phyloP scores from a whole-genome alignment of 2,888 invertebrate genomes.

The Drosophila anomelani region DNA sequence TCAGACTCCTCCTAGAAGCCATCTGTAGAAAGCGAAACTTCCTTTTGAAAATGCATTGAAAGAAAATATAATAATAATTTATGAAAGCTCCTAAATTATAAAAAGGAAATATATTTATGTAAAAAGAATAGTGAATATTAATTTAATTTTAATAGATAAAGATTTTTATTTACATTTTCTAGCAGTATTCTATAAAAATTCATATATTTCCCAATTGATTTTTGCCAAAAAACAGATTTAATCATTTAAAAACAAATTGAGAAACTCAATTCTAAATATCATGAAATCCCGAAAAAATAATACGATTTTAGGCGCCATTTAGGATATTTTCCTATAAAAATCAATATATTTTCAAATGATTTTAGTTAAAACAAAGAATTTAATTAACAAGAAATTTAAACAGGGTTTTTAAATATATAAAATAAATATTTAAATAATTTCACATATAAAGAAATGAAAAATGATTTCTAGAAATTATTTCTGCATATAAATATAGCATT shows the following conservation, averaged over 20 bases:
- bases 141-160: neutral
- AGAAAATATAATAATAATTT: neutral
- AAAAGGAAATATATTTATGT: neutral
- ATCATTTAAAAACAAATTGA: neutral
- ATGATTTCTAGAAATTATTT: neutral
- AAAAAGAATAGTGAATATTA: neutral
- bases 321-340: neutral
- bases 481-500: neutral
- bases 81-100: neutral
- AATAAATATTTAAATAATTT: too few relatives aligned
- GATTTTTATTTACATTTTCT: too few relatives aligned
- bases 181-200: too few relatives aligned
- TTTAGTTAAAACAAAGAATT: neutral
- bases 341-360: neutral
- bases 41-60: conserved; percentile 15
- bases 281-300: too few relatives aligned
- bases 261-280: too few relatives aligned
- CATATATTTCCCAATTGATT: neutral
- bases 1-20: conserved; percentile 26
- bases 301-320: too few relatives aligned
- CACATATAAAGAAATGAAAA: too few relatives aligned
- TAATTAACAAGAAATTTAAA: neutral
- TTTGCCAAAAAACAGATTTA: neutral
- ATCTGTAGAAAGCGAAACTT: conserved; percentile 50
- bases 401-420: neutral